Evolutionary conservation across 2,113 vertebrate species (phyloP), one percentile per base, ranked within the genome.

Genomic region (Oreochromis tanganicae): DNA sequence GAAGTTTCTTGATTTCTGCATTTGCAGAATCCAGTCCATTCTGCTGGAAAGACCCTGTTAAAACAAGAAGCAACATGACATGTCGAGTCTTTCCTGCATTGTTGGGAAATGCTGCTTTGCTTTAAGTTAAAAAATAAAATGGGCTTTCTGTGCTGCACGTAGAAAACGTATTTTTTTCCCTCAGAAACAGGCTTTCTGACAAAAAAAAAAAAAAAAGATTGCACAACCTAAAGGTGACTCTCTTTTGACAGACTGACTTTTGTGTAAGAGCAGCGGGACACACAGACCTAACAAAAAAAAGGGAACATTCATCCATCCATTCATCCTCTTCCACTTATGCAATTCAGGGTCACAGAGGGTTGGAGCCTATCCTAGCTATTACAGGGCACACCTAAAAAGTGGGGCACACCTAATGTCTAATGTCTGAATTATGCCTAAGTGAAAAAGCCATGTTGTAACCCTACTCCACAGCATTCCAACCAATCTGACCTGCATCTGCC

Each of bases 1-100:
- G 92, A 3, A 94, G 84, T 79, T 92, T 94, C 32, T 92, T 86
- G 34, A 90, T 82, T 52, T 97, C 95, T 55, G 83, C 2, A 1
- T 84, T 57, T 38, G 85, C 7, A 1, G 83, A 59, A 52, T 96
- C 95, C 38, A 95, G 6, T 14, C 94, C 94, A 9, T 93, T 96
- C 57, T 88, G 93, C 57, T 91, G 86, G 16, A 86, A 88, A 1
- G 79, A 13, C 7, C 85, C 95, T 96, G 91, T 61, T 4, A 4
- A 88, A 87, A 84, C 46, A 91, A 38, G 27, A 63, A 29, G 11
- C 11, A 55, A 16, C 17, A 57, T 14, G 19, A 50, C 50, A 41
- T 4, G 27, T 12, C 54, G 9, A 52, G 32, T 57, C 16, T 7
- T 36, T 63, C 41, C 7, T 63, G 38, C 29, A 36, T 14, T 5